Conservation (phyloP, 92 coral and sea anemone genomes). For the Isaurus tuberculatus region DNA sequence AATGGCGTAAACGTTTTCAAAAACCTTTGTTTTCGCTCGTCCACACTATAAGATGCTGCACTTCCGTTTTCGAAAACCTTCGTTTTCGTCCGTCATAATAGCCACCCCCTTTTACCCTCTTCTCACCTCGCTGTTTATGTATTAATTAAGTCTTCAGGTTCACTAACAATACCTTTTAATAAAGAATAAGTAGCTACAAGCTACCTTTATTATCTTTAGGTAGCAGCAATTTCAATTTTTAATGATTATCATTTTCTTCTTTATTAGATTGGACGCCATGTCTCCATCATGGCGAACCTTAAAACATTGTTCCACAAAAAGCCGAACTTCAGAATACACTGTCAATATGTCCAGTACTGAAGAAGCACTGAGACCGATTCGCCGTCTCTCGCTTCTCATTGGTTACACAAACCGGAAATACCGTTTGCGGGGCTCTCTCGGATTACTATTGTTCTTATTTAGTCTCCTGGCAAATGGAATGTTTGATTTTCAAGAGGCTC, state of each 20-base stretch:
- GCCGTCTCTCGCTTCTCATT: constrained; percentile 43
- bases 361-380: constrained; percentile 26
- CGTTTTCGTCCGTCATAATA: too few species aligned
- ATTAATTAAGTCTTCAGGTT: too few species aligned
- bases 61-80: too few species aligned
- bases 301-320: constrained; percentile 22
- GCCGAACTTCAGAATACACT: constrained; percentile 21
- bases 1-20: too few species aligned
- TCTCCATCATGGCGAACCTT: constrained; percentile 11
- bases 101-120: too few species aligned
- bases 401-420: constrained; percentile 57
- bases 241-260: neutral
- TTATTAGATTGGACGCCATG: constrained; percentile 9
- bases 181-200: too few species aligned
- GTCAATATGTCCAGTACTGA: constrained; percentile 40
- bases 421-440: constrained; percentile 57
- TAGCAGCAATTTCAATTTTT: too few species aligned
- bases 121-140: too few species aligned
- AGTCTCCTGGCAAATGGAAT: constrained; percentile 59
- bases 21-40: too few species aligned
- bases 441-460: constrained; percentile 51
- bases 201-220: too few species aligned
- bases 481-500: constrained; percentile 77
- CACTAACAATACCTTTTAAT: too few species aligned
- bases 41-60: too few species aligned